Base-by-base conservation (phyloP, 1,140 invertebrate genomes). In the Eueides isabella region DNA sequence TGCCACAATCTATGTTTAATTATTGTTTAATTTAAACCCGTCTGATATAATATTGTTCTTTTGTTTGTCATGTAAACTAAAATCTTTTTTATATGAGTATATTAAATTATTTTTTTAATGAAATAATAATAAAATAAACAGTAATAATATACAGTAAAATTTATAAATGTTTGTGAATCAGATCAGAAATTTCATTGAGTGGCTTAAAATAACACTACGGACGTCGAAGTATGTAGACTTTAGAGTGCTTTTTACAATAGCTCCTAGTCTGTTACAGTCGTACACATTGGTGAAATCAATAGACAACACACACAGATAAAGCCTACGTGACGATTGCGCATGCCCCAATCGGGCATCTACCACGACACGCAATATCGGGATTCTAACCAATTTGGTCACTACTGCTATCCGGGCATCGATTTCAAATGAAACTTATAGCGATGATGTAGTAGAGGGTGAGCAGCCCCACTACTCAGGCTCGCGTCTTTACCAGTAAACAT, bases 241-340 rank as follows among this genome's bases (percentile, higher is more conserved):
- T 77, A 75, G 79, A 80, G 73, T 62, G 69, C 75, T 79, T 76
- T 86, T 77, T 64, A 72, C 64, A 67, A 62, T 67, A 66, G 26
- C 64, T 28, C 33, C 26, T n/a, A 41, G 78, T 80, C 79, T 79
- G 74, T 85, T 79, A 86, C 85, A 88, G 85, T 89, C 87, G 85
- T 90, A 89, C 85, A 89, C 87, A 85, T 80, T 73, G 76, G 85
- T 72, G 78, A 75, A 91, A 92, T 91, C 91, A 85, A 92, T 92
- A 91, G 76, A 76, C 80, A 76, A 88, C 90, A 65, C 89, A 91
- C 91, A 91, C 89, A 87, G 66, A 71, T 79, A 81, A 72, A 78
- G 30, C 4, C 61, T 62, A 26, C 55, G 26, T 30, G 33, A 61
- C 44, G 26, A 82, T 26, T 75, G 88, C 91, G 91, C 91, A 92